Conservation (phyloP, 2,888 invertebrate species). For the Phyto melanocephala region DNA sequence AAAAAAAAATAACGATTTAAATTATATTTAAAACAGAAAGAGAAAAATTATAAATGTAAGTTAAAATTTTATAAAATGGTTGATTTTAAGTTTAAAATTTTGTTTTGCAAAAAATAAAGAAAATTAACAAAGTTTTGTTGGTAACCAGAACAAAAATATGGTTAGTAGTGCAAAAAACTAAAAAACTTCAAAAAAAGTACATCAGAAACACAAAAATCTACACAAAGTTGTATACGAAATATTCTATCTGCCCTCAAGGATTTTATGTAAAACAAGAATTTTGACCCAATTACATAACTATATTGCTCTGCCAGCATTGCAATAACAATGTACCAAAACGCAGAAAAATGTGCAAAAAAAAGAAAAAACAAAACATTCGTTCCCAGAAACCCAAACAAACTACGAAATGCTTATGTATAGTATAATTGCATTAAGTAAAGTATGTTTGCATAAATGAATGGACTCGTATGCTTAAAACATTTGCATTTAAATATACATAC, state of each 20-base stretch:
- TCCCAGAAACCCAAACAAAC: slow-evolving; percentile 3
- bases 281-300: slow-evolving; percentile 57
- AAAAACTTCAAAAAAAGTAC: neutral
- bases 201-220: slow-evolving; percentile 29
- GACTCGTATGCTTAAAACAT: slow-evolving; percentile 13
- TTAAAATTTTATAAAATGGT: slow-evolving; percentile 12
- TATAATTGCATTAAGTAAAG: neutral
- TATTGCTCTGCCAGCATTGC: slow-evolving; percentile 9
- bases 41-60: neutral
- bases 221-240: slow-evolving; percentile 26
- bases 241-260: slow-evolving; percentile 49
- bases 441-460: neutral
- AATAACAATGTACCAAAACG: neutral
- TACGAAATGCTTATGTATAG: no score
- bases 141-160: neutral
- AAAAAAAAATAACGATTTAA: slow-evolving; percentile 18
- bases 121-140: slow-evolving; percentile 25
- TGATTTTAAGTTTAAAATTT: slow-evolving; percentile 29
- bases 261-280: slow-evolving; percentile 58
- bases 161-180: neutral
- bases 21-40: neutral
- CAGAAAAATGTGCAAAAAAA: no score
- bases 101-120: neutral
- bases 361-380: neutral
- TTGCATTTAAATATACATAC: slow-evolving; percentile 1